Evolutionary conservation across 1,140 invertebrate genomes (phyloP).

Genomic region (Phymastichus coffea): DNA sequence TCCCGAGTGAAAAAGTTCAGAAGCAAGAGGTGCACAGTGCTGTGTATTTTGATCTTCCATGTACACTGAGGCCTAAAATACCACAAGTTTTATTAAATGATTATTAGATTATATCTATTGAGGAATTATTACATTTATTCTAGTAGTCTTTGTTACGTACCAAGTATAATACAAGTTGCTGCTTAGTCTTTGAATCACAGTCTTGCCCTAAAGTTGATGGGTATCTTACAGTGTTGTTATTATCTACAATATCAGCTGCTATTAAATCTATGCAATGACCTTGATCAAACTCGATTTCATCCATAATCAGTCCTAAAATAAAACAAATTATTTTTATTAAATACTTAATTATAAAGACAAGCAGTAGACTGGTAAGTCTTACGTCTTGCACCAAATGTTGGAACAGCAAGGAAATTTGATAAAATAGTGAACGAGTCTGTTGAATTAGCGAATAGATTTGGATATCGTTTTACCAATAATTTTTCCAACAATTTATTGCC

Average conservation of each 20-base stretch:
- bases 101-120: too few species aligned
- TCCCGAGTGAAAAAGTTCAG: conserved; percentile 63
- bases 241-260: conserved; percentile 59
- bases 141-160: too few species aligned
- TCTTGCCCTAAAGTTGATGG: conserved; percentile 65
- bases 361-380: conserved; percentile 41
- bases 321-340: conserved; percentile 24
- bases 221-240: conserved; percentile 55
- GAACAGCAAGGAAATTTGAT: conserved; percentile 59
- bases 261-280: conserved; percentile 60
- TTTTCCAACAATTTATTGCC: conserved; percentile 81
- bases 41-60: conserved; percentile 83
- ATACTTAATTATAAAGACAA: conserved; percentile 11
- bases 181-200: conserved; percentile 55
- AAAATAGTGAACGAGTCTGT: conserved; percentile 59
- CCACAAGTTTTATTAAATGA: neutral
- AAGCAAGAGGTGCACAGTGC: conserved; percentile 81
- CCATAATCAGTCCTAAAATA: conserved; percentile 41
- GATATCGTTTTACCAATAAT: conserved; percentile 76
- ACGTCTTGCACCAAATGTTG: conserved; percentile 45
- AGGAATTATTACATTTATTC: too few species aligned
- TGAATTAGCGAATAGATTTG: conserved; percentile 62
- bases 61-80: conserved; percentile 71
- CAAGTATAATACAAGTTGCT: conserved; percentile 63
- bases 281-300: conserved; percentile 50